Evolutionary conservation across 2,888 invertebrate genomes (phyloP), one percentile per base, ranked within the genome.

Genomic region (Amblyteles armatorius): DNA sequence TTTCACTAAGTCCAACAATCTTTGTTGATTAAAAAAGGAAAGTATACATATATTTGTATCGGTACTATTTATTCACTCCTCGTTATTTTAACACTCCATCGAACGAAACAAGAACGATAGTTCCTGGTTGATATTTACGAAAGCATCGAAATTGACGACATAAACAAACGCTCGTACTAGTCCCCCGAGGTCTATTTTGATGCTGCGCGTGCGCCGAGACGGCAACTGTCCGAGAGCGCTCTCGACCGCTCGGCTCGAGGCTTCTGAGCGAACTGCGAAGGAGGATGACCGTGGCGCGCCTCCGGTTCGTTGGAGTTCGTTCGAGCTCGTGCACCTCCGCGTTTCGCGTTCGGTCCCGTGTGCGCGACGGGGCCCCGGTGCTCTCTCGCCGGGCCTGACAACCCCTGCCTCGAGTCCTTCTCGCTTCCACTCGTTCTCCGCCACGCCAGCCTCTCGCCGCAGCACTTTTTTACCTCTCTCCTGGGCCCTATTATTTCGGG

Each of bases 401-500:
- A 52, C 48, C 40, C 78, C 52, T 33, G 19, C 63, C 57, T 2
- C 16, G 40, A 29, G 26, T 44, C 55, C 40, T 63, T 55, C 69
- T 74, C 73, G 73, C 40, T 77, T 48, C 19, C 67, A 52, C 33
- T 60, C 76, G 60, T 82, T 79, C 72, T 79, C 69, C 73, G 48
- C 72, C 63, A 7, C 50, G 48, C 52, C 57, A 29, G 73, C 65
- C 74, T 72, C 74, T 73, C 86, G 65, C 65, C 57, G 26, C 79
- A 72, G 57, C 83, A 74, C 71, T 52, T 79, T 79, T 79, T 78
- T 86, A 48, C 52, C 73, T 73, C 87, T 83, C 84, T 86, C 71
- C 72, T 73, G 86, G 88, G 88, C 86, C 88, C 90, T 91, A 90
- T 91, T 90, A 91, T 91, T 91, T 91, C 82, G 86, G 87, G 77